A percentile compares a stretch with the other conserved stretches of the same genome.
Conservation (phyloP, 2,113 vertebrate genomes). For the Stegastes partitus region DNA sequence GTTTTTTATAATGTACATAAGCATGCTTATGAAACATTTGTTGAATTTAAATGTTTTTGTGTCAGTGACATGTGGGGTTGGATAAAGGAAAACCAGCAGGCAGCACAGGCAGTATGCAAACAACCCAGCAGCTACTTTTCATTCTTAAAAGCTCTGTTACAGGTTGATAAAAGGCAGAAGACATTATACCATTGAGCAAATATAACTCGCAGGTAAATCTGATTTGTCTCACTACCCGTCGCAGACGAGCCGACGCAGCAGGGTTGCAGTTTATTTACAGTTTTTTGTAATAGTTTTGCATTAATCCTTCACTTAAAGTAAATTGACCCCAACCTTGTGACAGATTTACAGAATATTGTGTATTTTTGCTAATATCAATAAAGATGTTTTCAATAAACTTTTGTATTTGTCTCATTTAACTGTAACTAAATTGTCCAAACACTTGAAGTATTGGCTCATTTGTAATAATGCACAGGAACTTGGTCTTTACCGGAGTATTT, state of each 20-base stretch:
- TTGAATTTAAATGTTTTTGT: constrained; percentile 10
- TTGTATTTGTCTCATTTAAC: background rate
- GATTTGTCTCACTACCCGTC: background rate
- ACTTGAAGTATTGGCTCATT: too few relatives aligned
- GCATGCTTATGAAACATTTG: constrained; percentile 42
- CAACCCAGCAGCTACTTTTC: background rate
- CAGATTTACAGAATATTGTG: constrained; percentile 19
- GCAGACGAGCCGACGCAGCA: background rate
- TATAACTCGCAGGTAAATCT: background rate
- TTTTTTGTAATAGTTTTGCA: constrained; percentile 22
- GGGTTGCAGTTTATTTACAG: constrained; percentile 3
- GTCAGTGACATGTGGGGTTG: background rate
- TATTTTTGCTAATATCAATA: constrained; percentile 59
- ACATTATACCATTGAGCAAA: background rate
- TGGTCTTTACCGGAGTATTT: too few relatives aligned
- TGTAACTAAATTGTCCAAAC: too few relatives aligned
- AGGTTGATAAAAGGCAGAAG: background rate
- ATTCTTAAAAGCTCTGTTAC: background rate
- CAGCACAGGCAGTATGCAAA: background rate
- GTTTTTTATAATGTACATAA: constrained; percentile 64
- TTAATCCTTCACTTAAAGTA: background rate
- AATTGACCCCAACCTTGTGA: background rate
- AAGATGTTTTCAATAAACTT: constrained; percentile 50
- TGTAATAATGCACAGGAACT: too few relatives aligned
- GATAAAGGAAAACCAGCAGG: background rate